A percentile compares a stretch with the other conserved stretches of the same genome.
Evolutionary conservation across 2,113 vertebrate species (phyloP).

Genomic region (Miniopterus natalensis): DNA sequence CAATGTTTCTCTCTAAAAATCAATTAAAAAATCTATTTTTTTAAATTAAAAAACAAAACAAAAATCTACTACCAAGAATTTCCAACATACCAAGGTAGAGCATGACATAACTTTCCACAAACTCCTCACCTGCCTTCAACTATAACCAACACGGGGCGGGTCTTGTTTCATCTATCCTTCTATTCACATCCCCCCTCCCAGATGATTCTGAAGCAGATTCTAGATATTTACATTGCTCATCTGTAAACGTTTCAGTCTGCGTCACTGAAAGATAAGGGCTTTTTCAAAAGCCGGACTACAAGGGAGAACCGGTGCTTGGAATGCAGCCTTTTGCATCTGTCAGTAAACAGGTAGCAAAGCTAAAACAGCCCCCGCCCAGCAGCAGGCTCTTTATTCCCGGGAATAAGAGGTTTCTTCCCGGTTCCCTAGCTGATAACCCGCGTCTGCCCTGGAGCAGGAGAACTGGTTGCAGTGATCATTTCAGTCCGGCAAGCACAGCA

Average conservation of each 20-base stretch:
- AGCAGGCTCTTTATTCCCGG: not conserved
- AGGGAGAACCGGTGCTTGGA: not conserved
- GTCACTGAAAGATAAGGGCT: not conserved
- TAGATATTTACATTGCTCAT: not conserved
- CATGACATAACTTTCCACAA: not conserved
- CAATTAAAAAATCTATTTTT: no score
- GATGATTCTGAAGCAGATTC: not conserved
- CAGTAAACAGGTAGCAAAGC: not conserved
- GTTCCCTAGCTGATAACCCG: not conserved
- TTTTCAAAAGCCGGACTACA: not conserved
- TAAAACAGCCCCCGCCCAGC: not conserved
- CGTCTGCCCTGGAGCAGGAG: not conserved
- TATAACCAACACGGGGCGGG: not conserved
- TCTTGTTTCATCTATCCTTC: not conserved
- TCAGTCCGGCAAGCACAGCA: not conserved
- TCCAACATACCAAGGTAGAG: not conserved
- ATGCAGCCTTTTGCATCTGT: not conserved
- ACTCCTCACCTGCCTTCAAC: not conserved
- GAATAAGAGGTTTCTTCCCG: not conserved
- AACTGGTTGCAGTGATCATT: not conserved
- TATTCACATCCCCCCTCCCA: not conserved
- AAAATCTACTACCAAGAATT: not conserved
- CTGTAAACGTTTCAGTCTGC: not conserved
- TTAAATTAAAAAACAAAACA: no score
- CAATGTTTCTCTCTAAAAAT: no score